These are phyloP conservation scores for Rotaria socialis DNA, from an alignment of 2,888 invertebrate species.

Conservation along the genomic window DNA sequence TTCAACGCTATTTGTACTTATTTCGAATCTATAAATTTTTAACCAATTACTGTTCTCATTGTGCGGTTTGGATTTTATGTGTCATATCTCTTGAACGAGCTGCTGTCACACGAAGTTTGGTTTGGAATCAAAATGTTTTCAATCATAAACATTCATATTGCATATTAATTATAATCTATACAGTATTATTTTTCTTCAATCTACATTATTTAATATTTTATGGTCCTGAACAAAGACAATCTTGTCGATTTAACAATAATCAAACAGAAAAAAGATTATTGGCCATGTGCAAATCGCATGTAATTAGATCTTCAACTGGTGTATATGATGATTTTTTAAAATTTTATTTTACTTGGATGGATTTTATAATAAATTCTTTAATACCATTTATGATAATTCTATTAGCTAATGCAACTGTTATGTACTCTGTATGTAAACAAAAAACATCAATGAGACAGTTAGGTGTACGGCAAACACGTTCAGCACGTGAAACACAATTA, in stretches of 20 bases:
- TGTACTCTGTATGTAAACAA: background rate
- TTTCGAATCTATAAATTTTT: constrained; percentile 18
- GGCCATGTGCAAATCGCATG: background rate
- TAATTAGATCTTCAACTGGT: background rate
- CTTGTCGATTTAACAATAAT: background rate
- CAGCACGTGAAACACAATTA: constrained; percentile 23
- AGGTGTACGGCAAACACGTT: background rate
- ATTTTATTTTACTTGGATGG: background rate
- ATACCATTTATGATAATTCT: constrained; percentile 15
- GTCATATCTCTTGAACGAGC: constrained; percentile 31
- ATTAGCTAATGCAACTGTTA: background rate
- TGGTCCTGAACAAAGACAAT: background rate
- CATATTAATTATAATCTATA: background rate
- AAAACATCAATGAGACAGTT: background rate
- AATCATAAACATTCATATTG: constrained; percentile 18
- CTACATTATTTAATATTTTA: constrained; percentile 6
- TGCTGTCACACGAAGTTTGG: background rate
- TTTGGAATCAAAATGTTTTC: constrained; percentile 30
- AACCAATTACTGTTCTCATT: constrained; percentile 1
- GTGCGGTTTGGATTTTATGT: constrained; percentile 24
- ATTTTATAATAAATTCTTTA: background rate
- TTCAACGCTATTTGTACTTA: background rate
- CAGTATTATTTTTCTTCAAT: background rate
- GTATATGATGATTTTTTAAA: background rate
- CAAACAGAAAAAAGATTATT: background rate